phyloP scores from a whole-genome alignment of 2,113 vertebrate species.

The Tychaedon coryphoeus region DNA sequence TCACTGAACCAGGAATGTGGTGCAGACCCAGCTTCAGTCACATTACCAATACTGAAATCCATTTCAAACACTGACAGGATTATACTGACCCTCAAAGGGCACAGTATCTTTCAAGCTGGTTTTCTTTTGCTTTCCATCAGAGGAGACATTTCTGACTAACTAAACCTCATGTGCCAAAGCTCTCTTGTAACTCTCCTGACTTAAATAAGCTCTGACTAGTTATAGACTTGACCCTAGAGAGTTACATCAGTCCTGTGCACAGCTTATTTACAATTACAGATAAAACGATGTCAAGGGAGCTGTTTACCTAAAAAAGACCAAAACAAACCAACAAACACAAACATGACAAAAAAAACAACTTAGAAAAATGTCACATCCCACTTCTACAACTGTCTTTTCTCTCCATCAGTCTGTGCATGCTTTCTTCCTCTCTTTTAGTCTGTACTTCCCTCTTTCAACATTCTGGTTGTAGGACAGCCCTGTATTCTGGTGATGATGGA shows the following conservation, averaged over 20 bases:
- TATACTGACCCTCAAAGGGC: constrained; percentile 39
- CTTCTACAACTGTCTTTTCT: background rate
- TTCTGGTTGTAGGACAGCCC: background rate
- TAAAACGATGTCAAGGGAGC: background rate
- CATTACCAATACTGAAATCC: constrained; percentile 5
- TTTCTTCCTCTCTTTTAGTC: background rate
- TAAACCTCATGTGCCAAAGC: background rate
- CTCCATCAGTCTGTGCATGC: background rate
- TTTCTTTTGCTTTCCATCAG: background rate
- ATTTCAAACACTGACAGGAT: constrained; percentile 46
- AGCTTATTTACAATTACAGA: background rate
- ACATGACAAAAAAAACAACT: background rate
- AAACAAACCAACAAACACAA: background rate
- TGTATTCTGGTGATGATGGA: background rate
- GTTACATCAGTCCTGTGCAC: background rate
- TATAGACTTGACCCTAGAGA: background rate
- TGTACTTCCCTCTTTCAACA: background rate
- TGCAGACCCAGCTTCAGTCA: constrained; percentile 9
- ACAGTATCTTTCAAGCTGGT: background rate
- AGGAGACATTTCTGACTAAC: background rate
- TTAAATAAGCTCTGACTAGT: background rate
- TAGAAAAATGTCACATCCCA: background rate
- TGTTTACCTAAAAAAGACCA: background rate
- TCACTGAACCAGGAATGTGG: constrained; percentile 55
- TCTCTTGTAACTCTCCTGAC: background rate